Conservation (phyloP, 2,113 vertebrate genomes). For the Coptodon bakossiorum region DNA sequence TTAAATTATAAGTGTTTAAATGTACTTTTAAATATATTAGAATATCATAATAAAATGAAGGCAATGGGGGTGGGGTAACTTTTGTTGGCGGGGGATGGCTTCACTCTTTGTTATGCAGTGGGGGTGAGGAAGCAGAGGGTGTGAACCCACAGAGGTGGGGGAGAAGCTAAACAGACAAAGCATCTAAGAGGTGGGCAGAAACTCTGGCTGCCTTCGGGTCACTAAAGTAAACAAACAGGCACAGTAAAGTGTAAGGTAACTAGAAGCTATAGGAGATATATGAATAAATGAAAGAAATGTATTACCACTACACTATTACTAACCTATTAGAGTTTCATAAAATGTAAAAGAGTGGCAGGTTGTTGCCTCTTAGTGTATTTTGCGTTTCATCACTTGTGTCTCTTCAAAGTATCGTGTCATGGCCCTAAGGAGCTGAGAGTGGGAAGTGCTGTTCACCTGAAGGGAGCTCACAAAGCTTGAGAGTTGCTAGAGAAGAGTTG, state of each 20-base stretch:
- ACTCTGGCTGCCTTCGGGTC: background rate
- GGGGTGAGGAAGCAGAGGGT: background rate
- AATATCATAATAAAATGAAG: background rate
- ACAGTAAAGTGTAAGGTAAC: background rate
- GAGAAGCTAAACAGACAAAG: background rate
- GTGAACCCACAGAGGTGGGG: background rate
- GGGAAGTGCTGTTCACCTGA: constrained; percentile 7
- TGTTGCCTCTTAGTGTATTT: background rate
- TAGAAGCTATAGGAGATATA: background rate
- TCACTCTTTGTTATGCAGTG: background rate
- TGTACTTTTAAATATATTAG: background rate
- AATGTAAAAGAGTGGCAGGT: background rate
- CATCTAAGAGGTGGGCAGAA: background rate
- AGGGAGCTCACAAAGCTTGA: constrained; percentile 10
- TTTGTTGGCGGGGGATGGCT: background rate
- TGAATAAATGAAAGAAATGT: background rate
- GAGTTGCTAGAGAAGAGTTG: constrained; percentile 21
- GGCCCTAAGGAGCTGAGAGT: constrained; percentile 52
- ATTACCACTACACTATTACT: background rate
- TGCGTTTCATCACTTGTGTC: background rate
- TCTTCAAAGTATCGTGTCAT: constrained; percentile 32
- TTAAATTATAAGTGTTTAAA: background rate
- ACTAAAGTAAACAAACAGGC: background rate
- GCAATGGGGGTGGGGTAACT: background rate
- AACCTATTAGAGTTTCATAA: background rate